Evolutionary conservation across 2,888 invertebrate genomes (phyloP).

Genomic region (Ennomos fuscantarius): DNA sequence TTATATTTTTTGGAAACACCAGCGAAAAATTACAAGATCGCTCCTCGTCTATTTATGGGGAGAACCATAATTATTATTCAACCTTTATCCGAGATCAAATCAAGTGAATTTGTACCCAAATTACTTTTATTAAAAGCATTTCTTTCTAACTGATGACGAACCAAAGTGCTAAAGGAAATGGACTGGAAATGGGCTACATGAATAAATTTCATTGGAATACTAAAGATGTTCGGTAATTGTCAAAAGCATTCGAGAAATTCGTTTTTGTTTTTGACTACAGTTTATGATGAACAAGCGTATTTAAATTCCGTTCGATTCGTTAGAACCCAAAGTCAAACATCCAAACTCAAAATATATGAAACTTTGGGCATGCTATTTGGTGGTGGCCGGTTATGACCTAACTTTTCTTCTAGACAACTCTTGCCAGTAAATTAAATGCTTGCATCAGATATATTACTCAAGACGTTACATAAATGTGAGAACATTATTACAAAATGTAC

Average conservation of each 20-base stretch:
- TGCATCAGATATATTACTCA: too few species aligned
- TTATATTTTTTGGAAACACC: background rate
- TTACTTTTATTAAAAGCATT: conserved; percentile 82
- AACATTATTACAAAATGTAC: too few species aligned
- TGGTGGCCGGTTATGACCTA: too few species aligned
- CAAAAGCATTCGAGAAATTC: conserved; percentile 12
- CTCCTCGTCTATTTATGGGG: background rate
- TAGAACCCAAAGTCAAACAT: too few species aligned
- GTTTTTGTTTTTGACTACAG: conserved; percentile 5
- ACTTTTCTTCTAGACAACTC: too few species aligned
- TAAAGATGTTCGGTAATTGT: conserved; percentile 44
- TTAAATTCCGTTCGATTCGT: too few species aligned
- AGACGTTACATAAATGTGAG: too few species aligned
- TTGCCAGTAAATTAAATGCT: too few species aligned
- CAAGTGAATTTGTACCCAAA: conserved; percentile 77
- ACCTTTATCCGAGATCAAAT: conserved; percentile 73
- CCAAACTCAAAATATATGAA: too few species aligned
- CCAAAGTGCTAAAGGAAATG: conserved; percentile 81
- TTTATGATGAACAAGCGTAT: too few species aligned
- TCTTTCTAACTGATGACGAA: conserved; percentile 72
- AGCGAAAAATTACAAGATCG: background rate
- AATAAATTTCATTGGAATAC: conserved; percentile 75
- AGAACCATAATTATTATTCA: conserved; percentile 75
- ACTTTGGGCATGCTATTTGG: too few species aligned
- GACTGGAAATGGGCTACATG: conserved; percentile 75